Evolutionary conservation across 2,888 invertebrate genomes (phyloP).

Genomic region (Incurvaria masculella): DNA sequence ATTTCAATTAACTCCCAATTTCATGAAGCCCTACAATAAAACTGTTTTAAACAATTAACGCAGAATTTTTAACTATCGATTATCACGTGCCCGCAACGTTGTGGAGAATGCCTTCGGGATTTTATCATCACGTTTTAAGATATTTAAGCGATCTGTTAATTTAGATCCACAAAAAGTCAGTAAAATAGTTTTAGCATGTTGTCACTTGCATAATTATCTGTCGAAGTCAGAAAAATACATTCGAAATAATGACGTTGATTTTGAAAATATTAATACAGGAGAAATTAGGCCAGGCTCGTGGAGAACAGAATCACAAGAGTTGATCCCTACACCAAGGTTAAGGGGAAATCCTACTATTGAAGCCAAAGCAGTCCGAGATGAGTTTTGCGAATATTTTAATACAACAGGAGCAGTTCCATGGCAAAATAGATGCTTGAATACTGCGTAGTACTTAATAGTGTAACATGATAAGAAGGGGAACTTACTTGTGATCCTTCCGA

Average conservation of each 20-base stretch:
- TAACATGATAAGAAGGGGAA: constrained; percentile 8
- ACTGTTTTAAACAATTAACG: too few relatives aligned
- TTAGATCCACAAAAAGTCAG: too few relatives aligned
- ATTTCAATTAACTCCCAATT: constrained; percentile 14
- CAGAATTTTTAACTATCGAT: too few relatives aligned
- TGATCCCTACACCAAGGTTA: constrained; percentile 8
- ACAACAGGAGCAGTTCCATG: constrained; percentile 5
- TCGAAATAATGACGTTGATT: constrained; percentile 6
- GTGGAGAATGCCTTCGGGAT: too few relatives aligned
- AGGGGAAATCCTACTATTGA: constrained; percentile 7
- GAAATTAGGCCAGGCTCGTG: background rate
- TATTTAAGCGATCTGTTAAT: too few relatives aligned
- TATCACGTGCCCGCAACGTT: too few relatives aligned
- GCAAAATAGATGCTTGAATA: constrained; percentile 8
- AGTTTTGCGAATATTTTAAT: constrained; percentile 6
- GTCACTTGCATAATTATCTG: too few relatives aligned
- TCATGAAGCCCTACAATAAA: constrained; percentile 10
- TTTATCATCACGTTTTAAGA: too few relatives aligned
- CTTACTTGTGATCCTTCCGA: constrained; percentile 7
- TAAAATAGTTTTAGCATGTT: too few relatives aligned
- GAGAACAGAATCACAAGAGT: constrained; percentile 9
- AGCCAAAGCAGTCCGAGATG: constrained; percentile 8
- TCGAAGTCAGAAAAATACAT: constrained; percentile 7
- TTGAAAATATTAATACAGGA: constrained; percentile 5
- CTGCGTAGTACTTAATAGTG: constrained; percentile 3